Conservation (phyloP, 2,797 vertebrate genomes). For the Premnoplex brunnescens region DNA sequence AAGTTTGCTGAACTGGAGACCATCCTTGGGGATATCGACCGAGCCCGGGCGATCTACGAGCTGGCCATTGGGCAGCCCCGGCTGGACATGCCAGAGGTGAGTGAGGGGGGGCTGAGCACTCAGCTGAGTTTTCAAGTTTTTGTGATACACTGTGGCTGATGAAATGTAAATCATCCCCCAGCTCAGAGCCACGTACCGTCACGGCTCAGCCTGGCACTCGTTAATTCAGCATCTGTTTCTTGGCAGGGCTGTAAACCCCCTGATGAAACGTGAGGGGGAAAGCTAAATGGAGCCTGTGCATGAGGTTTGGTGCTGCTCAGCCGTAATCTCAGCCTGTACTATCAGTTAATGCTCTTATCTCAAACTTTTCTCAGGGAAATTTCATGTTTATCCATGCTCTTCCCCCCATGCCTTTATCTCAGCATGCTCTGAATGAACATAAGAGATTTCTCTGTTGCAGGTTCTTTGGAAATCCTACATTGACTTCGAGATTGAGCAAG, state of each 20-base stretch:
- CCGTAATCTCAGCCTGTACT: fast-evolving
- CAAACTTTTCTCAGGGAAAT: neutral
- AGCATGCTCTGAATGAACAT: neutral
- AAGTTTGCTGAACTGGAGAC: constrained; percentile 97
- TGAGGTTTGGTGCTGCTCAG: neutral
- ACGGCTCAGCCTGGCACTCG: neutral
- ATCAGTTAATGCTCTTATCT: neutral
- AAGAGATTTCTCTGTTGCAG: constrained; percentile 67
- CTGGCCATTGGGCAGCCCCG: constrained; percentile 93
- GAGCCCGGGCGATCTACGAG: constrained; percentile 92
- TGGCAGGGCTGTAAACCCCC: neutral
- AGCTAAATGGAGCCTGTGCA: neutral
- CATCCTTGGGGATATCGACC: constrained; percentile 89
- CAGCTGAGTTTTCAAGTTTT: neutral
- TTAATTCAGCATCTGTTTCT: neutral
- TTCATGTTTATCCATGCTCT: fast-evolving
- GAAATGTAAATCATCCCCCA: neutral
- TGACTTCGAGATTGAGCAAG: constrained; percentile 97
- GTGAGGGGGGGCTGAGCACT: neutral
- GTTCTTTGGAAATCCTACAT: constrained; percentile 99
- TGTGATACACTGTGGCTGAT: neutral
- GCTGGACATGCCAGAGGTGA: constrained; percentile 98
- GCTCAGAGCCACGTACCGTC: neutral
- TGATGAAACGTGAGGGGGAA: neutral
- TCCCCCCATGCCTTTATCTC: fast-evolving